phyloP scores from a whole-genome alignment of 2,113 vertebrate species.

The Struthio camelus region DNA sequence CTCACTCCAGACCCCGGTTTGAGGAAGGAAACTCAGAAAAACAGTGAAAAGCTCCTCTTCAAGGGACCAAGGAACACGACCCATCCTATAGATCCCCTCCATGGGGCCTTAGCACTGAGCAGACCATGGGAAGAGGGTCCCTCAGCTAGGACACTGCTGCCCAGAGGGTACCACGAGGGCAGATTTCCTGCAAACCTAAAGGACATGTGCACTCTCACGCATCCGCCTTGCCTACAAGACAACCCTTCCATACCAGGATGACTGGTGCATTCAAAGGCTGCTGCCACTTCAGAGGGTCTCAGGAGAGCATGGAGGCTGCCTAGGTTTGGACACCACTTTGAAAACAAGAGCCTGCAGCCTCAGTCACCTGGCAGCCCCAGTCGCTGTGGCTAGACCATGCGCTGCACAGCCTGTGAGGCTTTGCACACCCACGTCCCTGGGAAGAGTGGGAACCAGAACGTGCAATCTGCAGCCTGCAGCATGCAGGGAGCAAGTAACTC shows the following conservation, averaged over 20 bases:
- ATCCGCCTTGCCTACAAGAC: background rate
- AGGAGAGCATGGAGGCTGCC: fast-evolving
- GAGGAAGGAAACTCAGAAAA: background rate
- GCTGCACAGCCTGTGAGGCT: fast-evolving
- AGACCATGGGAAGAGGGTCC: fast-evolving
- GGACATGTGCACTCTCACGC: background rate
- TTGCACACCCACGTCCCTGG: background rate
- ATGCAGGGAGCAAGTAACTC: background rate
- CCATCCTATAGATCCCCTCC: background rate
- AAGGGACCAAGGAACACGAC: background rate
- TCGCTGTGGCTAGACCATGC: background rate
- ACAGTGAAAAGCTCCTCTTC: background rate
- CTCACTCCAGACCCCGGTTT: background rate
- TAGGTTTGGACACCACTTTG: background rate
- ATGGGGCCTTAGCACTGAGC: background rate
- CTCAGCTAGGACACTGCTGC: background rate
- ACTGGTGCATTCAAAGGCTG: background rate
- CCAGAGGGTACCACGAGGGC: background rate
- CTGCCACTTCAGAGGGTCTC: background rate
- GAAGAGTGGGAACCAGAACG: background rate
- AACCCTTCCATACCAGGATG: background rate
- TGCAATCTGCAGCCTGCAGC: background rate
- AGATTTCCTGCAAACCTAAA: background rate
- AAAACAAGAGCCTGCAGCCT: background rate
- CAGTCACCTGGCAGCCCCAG: background rate